These are phyloP conservation scores for Otus sunia DNA, from an alignment of 2,113 vertebrate genomes.

Conservation along the genomic window DNA sequence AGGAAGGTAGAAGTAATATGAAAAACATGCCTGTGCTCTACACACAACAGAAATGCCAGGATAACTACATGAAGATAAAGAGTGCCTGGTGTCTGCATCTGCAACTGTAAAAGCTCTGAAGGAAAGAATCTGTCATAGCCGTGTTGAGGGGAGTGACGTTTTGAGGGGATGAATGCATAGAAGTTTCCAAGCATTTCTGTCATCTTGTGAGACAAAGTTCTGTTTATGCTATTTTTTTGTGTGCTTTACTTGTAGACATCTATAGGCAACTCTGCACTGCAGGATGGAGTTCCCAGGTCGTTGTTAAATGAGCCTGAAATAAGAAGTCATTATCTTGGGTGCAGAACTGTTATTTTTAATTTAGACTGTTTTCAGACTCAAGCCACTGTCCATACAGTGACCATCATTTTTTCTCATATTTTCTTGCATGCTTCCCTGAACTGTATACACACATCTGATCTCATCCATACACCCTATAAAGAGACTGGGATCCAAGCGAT, in stretches of 20 bases:
- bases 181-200: neutral
- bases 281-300: neutral
- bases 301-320: neutral
- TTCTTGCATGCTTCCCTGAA: neutral
- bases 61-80: neutral
- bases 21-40: neutral
- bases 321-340: neutral
- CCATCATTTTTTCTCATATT: neutral
- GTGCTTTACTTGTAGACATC: neutral
- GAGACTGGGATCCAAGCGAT: neutral
- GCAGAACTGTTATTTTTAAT: neutral
- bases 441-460: neutral
- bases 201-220: neutral
- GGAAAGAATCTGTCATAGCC: neutral
- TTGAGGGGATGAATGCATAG: neutral
- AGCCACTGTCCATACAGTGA: neutral
- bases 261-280: neutral
- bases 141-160: neutral
- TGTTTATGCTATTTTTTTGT: neutral
- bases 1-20: neutral
- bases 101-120: neutral
- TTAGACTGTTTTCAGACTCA: neutral
- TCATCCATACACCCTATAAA: neutral
- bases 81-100: neutral
- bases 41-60: neutral